Base-by-base conservation (phyloP, 2,888 invertebrate genomes). In the Sipha maydis region DNA sequence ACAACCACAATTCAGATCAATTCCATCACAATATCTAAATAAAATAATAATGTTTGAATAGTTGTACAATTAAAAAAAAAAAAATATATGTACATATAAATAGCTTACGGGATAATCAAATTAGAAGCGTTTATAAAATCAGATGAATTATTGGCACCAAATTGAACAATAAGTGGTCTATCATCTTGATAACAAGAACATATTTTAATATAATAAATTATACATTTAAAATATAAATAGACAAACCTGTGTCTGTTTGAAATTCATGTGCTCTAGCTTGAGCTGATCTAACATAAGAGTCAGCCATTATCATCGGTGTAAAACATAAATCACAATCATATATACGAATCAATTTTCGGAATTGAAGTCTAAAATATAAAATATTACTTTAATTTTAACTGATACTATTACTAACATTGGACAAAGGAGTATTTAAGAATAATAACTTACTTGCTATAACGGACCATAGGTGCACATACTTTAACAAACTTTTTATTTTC, bases 1-100 rank as follows among this genome's bases (percentile, higher is more conserved):
- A 91, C 99, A 99, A 0, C 99, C 99, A 93, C 99, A 99, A 92
- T 99, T 99, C 67, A 99, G 93, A 93, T 99, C 99, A 3, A 98
- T 96, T 11, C 99, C 99, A 93, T 97, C 96, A 86, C 96, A 95
- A 93, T 95, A 96, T 25, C 95, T 95, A 91, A 11, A 91, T 90
- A 89, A 90, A 90, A 86, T 76, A 83, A 89, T 85, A 75, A 80
- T 11, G 48, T 78, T 73, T 69, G 21, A 48, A 83, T 77, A 78
- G 85, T n/a, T 76, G 75, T 73, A 34, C 71, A 38, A 73, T 61
- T 69, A 38, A 28, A 56, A 31, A 14, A 48, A 14, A 14, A 69
- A 7, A 89, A 28, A 69, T 56, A 21, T 75, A 89, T 21, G 73
- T 71, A 28, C 1, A 14, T 84, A 61, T 38, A 25, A 28, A 69